Conservation (phyloP, 2,797 vertebrate species). For the Melanotaenia parkinsoni region DNA sequence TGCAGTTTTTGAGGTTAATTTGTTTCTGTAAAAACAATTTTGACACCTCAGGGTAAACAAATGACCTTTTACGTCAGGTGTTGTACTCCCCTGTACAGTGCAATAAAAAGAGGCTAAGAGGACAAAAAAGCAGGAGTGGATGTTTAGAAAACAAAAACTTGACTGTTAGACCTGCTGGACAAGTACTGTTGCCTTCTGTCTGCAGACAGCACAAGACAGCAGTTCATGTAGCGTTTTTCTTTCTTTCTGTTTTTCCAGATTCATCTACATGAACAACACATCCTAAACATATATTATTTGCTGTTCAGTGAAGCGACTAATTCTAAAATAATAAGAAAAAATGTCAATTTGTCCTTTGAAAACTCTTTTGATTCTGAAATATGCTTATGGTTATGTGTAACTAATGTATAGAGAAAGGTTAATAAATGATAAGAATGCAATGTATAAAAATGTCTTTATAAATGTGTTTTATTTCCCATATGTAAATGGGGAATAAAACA, state of each 20-base stretch:
- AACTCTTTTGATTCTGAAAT: no score
- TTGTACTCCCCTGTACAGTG: slow-evolving; percentile 33
- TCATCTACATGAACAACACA: background rate
- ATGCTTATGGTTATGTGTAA: no score
- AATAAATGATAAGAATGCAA: no score
- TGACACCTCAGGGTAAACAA: slow-evolving; percentile 33
- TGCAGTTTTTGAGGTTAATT: slow-evolving; percentile 15
- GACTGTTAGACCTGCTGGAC: slow-evolving; percentile 62
- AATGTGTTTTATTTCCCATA: no score
- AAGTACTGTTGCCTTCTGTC: slow-evolving; percentile 52
- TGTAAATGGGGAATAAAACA: no score
- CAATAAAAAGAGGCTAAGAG: slow-evolving; percentile 40
- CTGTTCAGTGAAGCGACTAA: no score
- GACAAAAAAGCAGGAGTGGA: slow-evolving; percentile 40
- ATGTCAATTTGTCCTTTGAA: no score
- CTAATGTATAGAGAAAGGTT: no score
- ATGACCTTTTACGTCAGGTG: slow-evolving; percentile 41
- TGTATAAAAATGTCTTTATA: no score
- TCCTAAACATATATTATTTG: no score
- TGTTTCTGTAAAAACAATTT: slow-evolving; percentile 53
- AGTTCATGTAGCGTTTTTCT: slow-evolving; percentile 13
- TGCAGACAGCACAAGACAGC: slow-evolving; percentile 15
- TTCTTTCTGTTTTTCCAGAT: slow-evolving; percentile 5
- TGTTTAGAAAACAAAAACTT: slow-evolving; percentile 72
- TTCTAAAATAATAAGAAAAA: no score